These are phyloP conservation scores for Dendrocopos noguchii DNA, from an alignment of 2,113 vertebrate genomes.

Conservation along the genomic window DNA sequence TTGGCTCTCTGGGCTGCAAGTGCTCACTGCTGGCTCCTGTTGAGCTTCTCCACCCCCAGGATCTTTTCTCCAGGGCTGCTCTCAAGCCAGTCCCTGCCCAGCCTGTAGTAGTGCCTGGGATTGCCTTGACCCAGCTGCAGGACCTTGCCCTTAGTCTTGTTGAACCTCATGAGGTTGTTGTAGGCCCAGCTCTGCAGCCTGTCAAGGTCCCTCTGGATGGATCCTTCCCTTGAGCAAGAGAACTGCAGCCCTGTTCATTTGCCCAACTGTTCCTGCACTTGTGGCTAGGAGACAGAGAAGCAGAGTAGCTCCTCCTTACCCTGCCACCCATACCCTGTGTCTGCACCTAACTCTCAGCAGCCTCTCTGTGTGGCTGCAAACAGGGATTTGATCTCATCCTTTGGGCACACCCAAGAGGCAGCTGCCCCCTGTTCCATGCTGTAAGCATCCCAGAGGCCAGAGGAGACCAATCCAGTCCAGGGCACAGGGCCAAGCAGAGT, in stretches of 20 bases:
- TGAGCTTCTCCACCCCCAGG: too few relatives aligned
- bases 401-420: not conserved
- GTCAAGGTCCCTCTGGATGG: too few relatives aligned
- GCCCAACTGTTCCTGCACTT: accelerated
- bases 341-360: not conserved
- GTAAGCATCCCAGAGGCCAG: not conserved
- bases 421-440: not conserved
- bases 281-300: not conserved
- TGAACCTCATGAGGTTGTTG: too few relatives aligned
- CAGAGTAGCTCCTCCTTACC: not conserved
- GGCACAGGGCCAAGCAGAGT: not conserved
- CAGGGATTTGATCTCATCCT: not conserved
- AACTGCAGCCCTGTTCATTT: not conserved
- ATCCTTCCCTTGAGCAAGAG: not conserved
- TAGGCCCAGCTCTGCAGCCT: too few relatives aligned
- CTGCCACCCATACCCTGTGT: accelerated
- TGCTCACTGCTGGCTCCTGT: too few relatives aligned
- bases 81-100: too few relatives aligned
- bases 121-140: too few relatives aligned
- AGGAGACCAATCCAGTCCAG: not conserved
- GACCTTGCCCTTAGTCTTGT: too few relatives aligned
- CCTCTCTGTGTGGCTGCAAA: accelerated
- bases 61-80: too few relatives aligned
- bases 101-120: too few relatives aligned
- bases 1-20: too few relatives aligned